A percentile compares a stretch with the other conserved stretches of the same genome.
Conservation (phyloP, 2,113 vertebrate species). For the Hystrix cristata region DNA sequence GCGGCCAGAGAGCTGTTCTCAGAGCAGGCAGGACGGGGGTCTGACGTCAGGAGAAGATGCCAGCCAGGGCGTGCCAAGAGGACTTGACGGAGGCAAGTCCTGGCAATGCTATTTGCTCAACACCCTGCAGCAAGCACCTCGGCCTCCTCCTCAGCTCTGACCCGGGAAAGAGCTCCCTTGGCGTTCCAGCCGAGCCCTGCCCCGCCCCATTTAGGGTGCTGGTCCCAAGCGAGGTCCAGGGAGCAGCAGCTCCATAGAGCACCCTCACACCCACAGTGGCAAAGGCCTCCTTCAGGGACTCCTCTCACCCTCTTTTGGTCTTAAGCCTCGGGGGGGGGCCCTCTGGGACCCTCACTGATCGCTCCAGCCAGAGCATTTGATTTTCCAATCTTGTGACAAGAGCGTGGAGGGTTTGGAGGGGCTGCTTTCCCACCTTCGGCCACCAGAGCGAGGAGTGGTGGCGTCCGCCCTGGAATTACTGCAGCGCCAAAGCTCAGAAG, state of each 20-base stretch:
- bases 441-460: not conserved
- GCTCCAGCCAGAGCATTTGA: not conserved
- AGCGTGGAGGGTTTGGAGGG: not conserved
- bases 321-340: not conserved
- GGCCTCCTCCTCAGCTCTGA: not conserved
- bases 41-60: not conserved
- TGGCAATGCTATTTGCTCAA: conserved; percentile 34
- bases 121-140: not conserved
- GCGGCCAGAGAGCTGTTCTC: conserved; percentile 50
- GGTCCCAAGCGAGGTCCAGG: not conserved
- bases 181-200: not conserved
- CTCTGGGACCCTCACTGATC: not conserved
- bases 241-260: not conserved
- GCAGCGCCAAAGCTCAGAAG: not conserved
- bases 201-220: not conserved
- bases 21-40: not conserved
- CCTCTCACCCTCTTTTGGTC: not conserved
- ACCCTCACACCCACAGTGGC: fast-evolving
- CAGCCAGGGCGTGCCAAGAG: conserved; percentile 11
- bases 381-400: not conserved
- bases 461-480: not conserved
- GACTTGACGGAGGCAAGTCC: conserved; percentile 62
- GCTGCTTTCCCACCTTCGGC: not conserved
- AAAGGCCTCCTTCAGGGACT: not conserved
- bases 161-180: not conserved